Percentiles rank a stretch among this genome's conserved stretches.
phyloP scores from a whole-genome alignment of 1,140 invertebrate species.

The Monomorium pharaonis region DNA sequence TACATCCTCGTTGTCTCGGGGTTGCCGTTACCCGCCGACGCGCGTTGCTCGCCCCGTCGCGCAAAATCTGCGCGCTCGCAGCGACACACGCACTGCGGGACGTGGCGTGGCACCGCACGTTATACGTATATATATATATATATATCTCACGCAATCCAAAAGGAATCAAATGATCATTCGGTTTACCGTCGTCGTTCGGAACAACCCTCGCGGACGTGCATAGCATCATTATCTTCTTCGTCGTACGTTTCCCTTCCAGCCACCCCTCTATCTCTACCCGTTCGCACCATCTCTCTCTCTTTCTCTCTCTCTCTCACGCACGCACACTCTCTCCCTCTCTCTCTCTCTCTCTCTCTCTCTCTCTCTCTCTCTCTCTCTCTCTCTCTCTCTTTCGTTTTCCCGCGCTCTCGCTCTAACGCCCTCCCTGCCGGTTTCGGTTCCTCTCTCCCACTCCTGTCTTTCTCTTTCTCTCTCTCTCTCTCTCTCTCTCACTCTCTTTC shows the following conservation, averaged over 20 bases:
- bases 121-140: slow-evolving; percentile 38
- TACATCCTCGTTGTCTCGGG: slow-evolving; percentile 13
- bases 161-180: slow-evolving; percentile 52
- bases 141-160: slow-evolving; percentile 49
- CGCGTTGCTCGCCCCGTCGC: slow-evolving; percentile 15
- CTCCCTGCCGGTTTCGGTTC: not conserved
- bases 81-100: slow-evolving; percentile 12
- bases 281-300: not conserved
- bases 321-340: slow-evolving; percentile 1
- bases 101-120: not conserved
- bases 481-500: not conserved
- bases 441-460: not conserved
- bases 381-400: not conserved
- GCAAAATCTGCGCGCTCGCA: not conserved
- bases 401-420: not conserved
- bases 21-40: slow-evolving; percentile 19
- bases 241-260: slow-evolving; percentile 4
- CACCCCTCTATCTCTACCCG: slow-evolving; percentile 15
- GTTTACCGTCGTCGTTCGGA: slow-evolving; percentile 41
- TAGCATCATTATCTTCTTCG: slow-evolving; percentile 56
- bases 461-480: not conserved
- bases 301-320: not conserved
- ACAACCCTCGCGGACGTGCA: slow-evolving; percentile 42
- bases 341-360: not conserved
- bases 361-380: not conserved